These are phyloP conservation scores for Saxicola maurus DNA, from an alignment of 2,797 vertebrate genomes.

Conservation along the genomic window DNA sequence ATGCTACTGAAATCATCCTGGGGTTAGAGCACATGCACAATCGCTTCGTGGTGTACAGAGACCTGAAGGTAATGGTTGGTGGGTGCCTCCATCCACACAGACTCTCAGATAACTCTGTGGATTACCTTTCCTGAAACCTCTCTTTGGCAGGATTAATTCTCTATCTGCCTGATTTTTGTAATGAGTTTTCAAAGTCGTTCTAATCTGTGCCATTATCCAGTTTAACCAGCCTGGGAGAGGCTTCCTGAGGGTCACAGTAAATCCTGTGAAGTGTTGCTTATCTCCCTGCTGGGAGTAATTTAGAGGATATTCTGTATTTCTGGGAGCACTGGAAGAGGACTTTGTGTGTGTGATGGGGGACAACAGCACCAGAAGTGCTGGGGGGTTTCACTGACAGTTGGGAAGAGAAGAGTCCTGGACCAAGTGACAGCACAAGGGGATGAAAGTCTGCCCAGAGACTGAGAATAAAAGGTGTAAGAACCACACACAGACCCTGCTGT, in stretches of 20 bases:
- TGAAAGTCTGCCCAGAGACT: neutral
- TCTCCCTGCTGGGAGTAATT: neutral
- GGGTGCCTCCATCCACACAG: neutral
- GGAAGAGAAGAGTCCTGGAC: neutral
- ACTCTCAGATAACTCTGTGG: neutral
- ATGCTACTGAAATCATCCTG: constrained; percentile 94
- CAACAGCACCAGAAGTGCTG: neutral
- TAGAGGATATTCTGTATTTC: rapidly evolving
- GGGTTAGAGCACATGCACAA: constrained; percentile 98
- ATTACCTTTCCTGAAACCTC: neutral
- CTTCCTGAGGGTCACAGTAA: neutral
- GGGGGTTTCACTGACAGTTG: rapidly evolving
- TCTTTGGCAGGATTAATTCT: neutral
- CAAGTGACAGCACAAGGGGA: neutral
- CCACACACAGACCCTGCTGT: neutral
- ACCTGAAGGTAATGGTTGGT: constrained; percentile 85
- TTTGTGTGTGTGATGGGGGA: neutral
- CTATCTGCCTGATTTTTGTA: neutral
- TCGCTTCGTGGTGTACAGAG: constrained; percentile 94
- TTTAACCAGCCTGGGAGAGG: neutral
- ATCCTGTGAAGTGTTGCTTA: neutral
- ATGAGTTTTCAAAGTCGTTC: neutral
- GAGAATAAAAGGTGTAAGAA: neutral
- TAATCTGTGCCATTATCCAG: neutral
- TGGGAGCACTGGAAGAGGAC: neutral